A percentile compares a stretch with the other conserved stretches of the same genome.
These are phyloP conservation scores for rat (Rattus norvegicus) DNA, from an alignment of 2,113 vertebrate genomes.

Conservation along the genomic window GRCr8 NC_086020.1:236789501-236790000, in stretches of 20 bases:
- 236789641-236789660: background rate
- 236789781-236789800: background rate
- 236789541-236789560: background rate
- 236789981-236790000: background rate
- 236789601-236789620: background rate
- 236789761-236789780: background rate
- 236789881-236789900: background rate
- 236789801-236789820: background rate
- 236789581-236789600: background rate
- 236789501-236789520: background rate
- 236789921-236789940: background rate
- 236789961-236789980: constrained; percentile 61
- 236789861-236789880: constrained; percentile 6
- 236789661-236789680: background rate
- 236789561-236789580: background rate
- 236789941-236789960: constrained; percentile 57
- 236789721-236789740: background rate
- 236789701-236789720: background rate
- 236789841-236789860: background rate
- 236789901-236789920: constrained; percentile 12
- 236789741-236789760: background rate
- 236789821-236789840: background rate
- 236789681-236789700: background rate
- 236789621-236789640: background rate
- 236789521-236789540: background rate